Evolutionary conservation across 2,888 invertebrate genomes (phyloP).

Genomic region (Phyto melanocephala): DNA sequence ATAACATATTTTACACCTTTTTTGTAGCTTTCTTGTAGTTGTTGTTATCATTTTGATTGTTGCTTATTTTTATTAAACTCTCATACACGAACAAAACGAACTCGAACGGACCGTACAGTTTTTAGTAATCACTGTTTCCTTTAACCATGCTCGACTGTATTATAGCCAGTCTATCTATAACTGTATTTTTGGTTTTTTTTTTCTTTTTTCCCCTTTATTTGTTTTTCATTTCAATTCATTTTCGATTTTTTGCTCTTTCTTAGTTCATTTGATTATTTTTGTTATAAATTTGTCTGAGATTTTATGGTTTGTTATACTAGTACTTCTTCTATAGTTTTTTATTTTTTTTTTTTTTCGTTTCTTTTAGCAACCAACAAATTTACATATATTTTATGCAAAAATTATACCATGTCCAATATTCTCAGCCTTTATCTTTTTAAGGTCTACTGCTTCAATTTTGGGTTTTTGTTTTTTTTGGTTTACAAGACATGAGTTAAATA

Average conservation of each 20-base stretch:
- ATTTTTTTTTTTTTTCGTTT: constrained; percentile 8
- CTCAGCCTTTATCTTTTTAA: constrained; percentile 31
- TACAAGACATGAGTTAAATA: constrained; percentile 49
- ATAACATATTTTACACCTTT: constrained; percentile 60
- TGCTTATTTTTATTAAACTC: too few relatives aligned
- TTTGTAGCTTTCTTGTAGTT: not conserved
- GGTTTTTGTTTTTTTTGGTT: not conserved
- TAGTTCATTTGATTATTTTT: constrained; percentile 50
- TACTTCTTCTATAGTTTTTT: constrained; percentile 8
- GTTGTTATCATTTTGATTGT: not conserved
- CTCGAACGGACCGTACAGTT: too few relatives aligned
- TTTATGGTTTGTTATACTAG: constrained; percentile 66
- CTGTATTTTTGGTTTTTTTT: constrained; percentile 24
- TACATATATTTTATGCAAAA: constrained; percentile 77
- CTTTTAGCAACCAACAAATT: constrained; percentile 65
- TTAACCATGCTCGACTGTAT: too few relatives aligned
- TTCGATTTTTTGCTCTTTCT: constrained; percentile 70
- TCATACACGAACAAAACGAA: too few relatives aligned
- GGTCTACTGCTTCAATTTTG: constrained; percentile 35
- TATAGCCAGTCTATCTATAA: constrained; percentile 49
- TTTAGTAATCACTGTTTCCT: too few relatives aligned
- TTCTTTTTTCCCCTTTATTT: constrained; percentile 36
- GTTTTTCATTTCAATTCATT: constrained; percentile 59
- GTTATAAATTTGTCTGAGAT: constrained; percentile 59
- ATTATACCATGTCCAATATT: constrained; percentile 69